These are phyloP conservation scores for Pogonomyrmex californicus DNA, from an alignment of 1,140 invertebrate species.

Conservation along the genomic window DNA sequence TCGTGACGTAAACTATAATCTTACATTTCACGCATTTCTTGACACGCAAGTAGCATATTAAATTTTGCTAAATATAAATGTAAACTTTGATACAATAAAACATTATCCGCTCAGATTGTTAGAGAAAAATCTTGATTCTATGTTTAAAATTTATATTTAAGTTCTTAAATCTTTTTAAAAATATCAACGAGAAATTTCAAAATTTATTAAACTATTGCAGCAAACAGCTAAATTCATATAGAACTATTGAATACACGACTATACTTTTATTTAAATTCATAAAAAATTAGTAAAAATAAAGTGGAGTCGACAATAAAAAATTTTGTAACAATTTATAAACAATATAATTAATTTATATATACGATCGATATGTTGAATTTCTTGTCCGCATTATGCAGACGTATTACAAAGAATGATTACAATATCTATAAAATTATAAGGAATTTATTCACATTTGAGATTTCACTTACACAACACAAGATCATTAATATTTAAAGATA, in stretches of 20 bases:
- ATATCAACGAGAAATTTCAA: background rate
- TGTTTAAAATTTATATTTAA: background rate
- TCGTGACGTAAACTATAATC: background rate
- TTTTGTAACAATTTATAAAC: background rate
- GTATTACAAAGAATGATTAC: background rate
- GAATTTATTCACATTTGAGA: background rate
- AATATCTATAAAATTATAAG: background rate
- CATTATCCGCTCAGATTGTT: background rate
- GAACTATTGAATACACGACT: background rate
- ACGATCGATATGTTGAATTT: background rate
- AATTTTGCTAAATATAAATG: background rate
- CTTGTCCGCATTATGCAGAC: background rate
- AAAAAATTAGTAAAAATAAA: too few species aligned
- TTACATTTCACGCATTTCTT: background rate
- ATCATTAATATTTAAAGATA: background rate
- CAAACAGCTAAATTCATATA: background rate
- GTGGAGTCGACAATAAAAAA: background rate
- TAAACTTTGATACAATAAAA: background rate
- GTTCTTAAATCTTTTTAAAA: background rate
- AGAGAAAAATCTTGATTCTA: background rate
- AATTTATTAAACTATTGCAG: background rate
- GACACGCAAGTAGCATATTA: constrained; percentile 14
- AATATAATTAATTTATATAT: background rate
- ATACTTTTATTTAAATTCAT: background rate
- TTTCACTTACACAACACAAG: background rate